Evolutionary conservation across 2,797 vertebrate species (phyloP), one percentile per base, ranked within the genome.

Genomic region (Hozukius guyotensis): DNA sequence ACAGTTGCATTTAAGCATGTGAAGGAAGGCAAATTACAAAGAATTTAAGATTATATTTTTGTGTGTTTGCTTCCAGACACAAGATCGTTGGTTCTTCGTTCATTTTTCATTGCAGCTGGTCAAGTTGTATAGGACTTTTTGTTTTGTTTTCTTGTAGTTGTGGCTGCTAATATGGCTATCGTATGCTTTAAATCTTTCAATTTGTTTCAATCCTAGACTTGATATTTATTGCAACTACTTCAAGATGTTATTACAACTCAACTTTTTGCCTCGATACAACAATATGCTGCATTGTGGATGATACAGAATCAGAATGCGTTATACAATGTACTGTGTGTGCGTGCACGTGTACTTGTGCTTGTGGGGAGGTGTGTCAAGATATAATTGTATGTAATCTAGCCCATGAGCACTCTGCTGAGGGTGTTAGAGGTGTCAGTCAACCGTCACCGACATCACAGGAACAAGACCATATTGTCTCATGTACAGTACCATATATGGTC

Each of bases 331-430:
- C 25, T 38, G 7, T 68, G 31, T 38, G 52, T 25, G 29, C 2
- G 6, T 73, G 77, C 49, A 61, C 67, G 42, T 80, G 71, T 55
- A 38, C n/a, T 65, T 9, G 63, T 63, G 34, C 36, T 36, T 27
- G 24, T 60, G 59, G 66, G 66, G 61, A 77, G 81, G 85, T 75
- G 76, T 87, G 73, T 77, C 85, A 73, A 74, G 52, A 53, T 66
- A 25, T 85, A 82, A 84, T 86, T 89, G 61, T 59, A 80, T 88
- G 73, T 78, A 87, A 86, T 82, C 52, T 53, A 69, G 80, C 72
- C 78, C 66, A 74, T 59, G 38, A 88, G 68, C 31, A 4, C 24
- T 79, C 57, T 75, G 29, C 18, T 60, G n/a, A 57, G 55, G 67
- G 22, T 55, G 74, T 72, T 65, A 72, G 34, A 46, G 65, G 72